Base-by-base conservation (phyloP, 2,888 invertebrate species). In the Dasysyrphus tricinctus region DNA sequence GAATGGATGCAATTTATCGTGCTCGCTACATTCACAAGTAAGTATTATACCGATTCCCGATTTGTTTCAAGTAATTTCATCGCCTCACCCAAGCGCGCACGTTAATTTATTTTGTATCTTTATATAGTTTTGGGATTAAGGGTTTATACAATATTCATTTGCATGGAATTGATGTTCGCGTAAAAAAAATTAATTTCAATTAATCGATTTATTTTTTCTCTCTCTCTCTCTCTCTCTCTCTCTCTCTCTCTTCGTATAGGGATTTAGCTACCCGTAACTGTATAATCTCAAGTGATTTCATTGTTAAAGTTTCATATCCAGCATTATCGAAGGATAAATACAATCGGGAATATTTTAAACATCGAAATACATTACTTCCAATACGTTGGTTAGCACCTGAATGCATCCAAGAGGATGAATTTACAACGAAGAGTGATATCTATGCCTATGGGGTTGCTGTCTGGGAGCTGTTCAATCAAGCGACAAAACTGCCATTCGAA, bases 181-280 rank as follows among this genome's bases (percentile, higher is more conserved):
- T 59, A 11, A 88, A 57, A 78, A 80, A 57, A 78, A 80, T 67
- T 16, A 65, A 79, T 80, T 73, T 16, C 37, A n/a, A 72, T 75
- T 78, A 75, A 75, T 79, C 39, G 5, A 51, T 83, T 63, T 19
- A 34, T 34, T 37, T 16, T 5, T 88, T 74, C 11, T 63, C 11
- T 42, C 47, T 63, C 42, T 47, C 47, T 47, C 8, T 8, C 81
- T 14, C 57, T 77, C 65, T 19, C 6, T 34, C 11, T 42, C 47
- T 63, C 42, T 47, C 47, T 47, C 8, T 8, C 81, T 14, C 57
- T 77, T 65, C n/a, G 6, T 34, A 2, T 91, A 95, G 94, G 90
- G 98, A 99, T 93, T 94, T 99, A 89, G 97, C 98, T 2, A 96
- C 98, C 0, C 95, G 98, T 16, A 98, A 98, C 93, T 97, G 98